Evolutionary conservation across 2,113 vertebrate species (phyloP), one percentile per base, ranked within the genome.

Genomic region (Tringa solitaria): DNA sequence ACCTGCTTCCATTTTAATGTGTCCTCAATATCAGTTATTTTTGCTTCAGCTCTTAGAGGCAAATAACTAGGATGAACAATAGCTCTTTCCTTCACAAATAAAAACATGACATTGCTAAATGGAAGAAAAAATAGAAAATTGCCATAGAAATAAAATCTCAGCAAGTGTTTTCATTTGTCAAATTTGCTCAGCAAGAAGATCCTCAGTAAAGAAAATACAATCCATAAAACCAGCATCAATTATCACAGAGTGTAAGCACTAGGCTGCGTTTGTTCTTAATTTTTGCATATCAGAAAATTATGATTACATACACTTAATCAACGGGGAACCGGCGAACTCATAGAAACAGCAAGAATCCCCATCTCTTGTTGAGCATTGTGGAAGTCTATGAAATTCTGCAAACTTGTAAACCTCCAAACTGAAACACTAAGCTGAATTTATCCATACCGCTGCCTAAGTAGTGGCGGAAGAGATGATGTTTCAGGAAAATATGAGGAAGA

Each of bases 121-220:
- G 20, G 45, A 64, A 81, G 92, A 89, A 91, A 78, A 87, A 83
- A 92, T 2, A 9, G 39, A 75, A 96, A 94, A 96, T 95, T 87
- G 83, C 45, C 54, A 77, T 28, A 60, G 59, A 54, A 68, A 76
- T 80, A 93, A 93, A 95, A 96, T 56, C 90, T 57, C 90, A 85
- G 84, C 68, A 96, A 93, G 56, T 84, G 56, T 87, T 96, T 92
- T 65, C 68, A 87, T 96, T 96, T 89, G 30, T 96, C 94, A 93
- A 67, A 85, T 90, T 59, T 33, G 7, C 89, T 86, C 92, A 95
- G 60, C 17, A 8, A 95, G 73, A 94, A 90, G 43, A 45, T 96
- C 27, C 61, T 93, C 67, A 68, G 70, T 22, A 95, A 87, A 95
- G 46, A 93, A 96, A 97, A 78, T 8, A 61, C 4, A 73, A 94